phyloP scores from a whole-genome alignment of 1,140 invertebrate species.

The Euschistus heros region DNA sequence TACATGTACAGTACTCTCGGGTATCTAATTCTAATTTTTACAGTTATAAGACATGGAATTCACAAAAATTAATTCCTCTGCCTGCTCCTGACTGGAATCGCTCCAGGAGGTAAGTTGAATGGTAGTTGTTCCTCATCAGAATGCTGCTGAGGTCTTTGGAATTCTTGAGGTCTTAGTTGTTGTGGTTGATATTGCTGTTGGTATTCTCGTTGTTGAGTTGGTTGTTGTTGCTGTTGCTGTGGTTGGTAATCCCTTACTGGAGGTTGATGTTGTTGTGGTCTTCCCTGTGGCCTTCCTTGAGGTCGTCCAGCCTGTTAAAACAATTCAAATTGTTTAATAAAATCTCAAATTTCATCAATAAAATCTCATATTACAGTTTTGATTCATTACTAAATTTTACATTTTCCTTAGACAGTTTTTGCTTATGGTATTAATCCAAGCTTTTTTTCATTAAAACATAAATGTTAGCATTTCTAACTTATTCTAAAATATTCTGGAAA shows the following conservation, averaged over 20 bases:
- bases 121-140: conserved; percentile 16
- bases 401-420: background rate
- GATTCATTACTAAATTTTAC: background rate
- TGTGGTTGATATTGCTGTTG: conserved; percentile 24
- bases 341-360: too few species aligned
- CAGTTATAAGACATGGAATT: conserved; percentile 1
- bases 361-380: too few species aligned
- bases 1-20: too few species aligned
- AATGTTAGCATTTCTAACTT: too few species aligned
- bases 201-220: conserved; percentile 24
- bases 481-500: background rate
- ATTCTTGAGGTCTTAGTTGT: conserved; percentile 24
- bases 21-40: too few species aligned
- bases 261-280: conserved; percentile 4
- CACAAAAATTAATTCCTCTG: background rate
- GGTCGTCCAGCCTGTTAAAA: background rate
- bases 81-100: conserved; percentile 23
- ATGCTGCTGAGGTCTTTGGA: conserved; percentile 23
- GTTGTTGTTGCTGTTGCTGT: conserved; percentile 27
- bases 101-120: conserved; percentile 26
- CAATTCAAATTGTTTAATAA: too few species aligned
- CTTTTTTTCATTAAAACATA: too few species aligned
- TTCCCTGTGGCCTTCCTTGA: conserved; percentile 26
- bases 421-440: background rate
- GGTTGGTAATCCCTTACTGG: conserved; percentile 23